phyloP scores from a whole-genome alignment of 1,140 invertebrate species.

The Drosophila repletoides region DNA sequence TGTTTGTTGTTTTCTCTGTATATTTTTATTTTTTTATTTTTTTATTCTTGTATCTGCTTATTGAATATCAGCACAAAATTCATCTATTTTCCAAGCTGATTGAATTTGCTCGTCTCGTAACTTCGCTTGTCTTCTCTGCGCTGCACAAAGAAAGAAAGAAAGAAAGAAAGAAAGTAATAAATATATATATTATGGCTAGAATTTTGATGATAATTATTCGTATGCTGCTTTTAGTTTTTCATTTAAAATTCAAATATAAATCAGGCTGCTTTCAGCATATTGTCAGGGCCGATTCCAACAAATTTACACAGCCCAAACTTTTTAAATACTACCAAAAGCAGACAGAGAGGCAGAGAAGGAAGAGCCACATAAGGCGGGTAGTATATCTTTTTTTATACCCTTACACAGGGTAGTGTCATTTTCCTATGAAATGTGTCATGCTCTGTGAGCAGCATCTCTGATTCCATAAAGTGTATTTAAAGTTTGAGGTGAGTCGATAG shows the following conservation, averaged over 20 bases:
- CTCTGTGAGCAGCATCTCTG: no score
- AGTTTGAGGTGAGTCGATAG: no score
- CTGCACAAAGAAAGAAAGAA: not conserved
- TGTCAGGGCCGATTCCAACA: conserved; percentile 5
- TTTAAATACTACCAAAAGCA: no score
- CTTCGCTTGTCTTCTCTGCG: not conserved
- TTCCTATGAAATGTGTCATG: no score
- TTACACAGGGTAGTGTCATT: no score
- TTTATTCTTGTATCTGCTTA: not conserved
- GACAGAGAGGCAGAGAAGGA: no score
- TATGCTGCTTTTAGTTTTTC: not conserved
- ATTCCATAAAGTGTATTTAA: no score
- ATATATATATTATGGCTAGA: not conserved
- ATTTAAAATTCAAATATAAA: conserved; percentile 16
- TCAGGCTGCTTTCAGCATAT: conserved; percentile 36
- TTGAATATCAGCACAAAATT: no score
- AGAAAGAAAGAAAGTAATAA: not conserved
- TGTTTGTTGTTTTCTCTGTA: not conserved
- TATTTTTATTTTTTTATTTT: no score
- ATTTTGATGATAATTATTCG: not conserved
- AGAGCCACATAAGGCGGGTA: no score
- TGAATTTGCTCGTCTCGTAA: not conserved
- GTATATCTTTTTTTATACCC: no score
- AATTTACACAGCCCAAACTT: no score
- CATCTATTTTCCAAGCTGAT: not conserved